phyloP scores from a whole-genome alignment of 37 sponge, comb jelly and placozoan genomes.

The Oopsacas minuta region DNA sequence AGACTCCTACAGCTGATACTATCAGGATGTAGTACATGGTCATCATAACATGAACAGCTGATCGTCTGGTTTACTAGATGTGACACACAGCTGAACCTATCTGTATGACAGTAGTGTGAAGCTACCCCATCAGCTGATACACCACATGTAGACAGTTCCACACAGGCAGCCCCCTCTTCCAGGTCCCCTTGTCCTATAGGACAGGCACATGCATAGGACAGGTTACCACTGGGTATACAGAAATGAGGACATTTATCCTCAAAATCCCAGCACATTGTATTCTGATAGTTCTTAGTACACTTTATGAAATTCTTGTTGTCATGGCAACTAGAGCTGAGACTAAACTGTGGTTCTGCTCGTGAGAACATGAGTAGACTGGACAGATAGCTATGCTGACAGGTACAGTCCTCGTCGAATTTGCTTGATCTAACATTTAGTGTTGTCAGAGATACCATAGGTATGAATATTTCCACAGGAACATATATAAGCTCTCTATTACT shows the following conservation, averaged over 20 bases:
- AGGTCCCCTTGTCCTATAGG: neutral
- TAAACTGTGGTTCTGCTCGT: neutral
- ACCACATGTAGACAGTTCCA: neutral
- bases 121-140: neutral
- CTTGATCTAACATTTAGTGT: neutral
- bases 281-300: neutral
- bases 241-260: neutral
- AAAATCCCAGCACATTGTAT: neutral
- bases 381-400: neutral
- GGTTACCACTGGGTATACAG: neutral
- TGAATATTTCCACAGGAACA: neutral
- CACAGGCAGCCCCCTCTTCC: neutral
- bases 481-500: neutral
- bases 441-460: neutral
- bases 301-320: neutral
- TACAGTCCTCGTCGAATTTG: neutral
- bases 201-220: neutral
- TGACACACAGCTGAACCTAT: neutral
- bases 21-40: neutral
- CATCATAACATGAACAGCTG: neutral
- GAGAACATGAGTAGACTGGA: neutral
- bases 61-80: neutral
- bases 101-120: neutral
- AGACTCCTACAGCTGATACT: neutral
- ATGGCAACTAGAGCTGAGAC: neutral